Percentiles rank a stretch among this genome's conserved stretches.
Conservation (phyloP, 2,113 vertebrate species). For the Microcebus jonahi region DNA sequence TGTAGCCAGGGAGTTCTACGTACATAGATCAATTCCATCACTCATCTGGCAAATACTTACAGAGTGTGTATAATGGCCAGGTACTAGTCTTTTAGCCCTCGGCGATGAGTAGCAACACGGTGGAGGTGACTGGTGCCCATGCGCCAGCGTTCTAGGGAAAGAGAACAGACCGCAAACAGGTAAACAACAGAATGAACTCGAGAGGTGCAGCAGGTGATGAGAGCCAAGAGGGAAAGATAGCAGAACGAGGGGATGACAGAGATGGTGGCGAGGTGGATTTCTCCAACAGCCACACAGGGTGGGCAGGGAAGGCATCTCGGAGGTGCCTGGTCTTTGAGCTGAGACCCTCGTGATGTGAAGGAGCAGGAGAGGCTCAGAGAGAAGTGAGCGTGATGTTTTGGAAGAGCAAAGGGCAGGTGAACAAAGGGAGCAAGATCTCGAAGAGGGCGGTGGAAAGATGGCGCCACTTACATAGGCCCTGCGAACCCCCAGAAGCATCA, state of each 20-base stretch:
- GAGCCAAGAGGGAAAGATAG: accelerated
- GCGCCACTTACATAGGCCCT: background rate
- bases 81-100: too few species aligned
- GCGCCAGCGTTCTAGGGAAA: background rate
- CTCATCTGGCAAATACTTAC: background rate
- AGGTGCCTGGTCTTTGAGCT: background rate
- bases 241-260: background rate
- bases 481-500: too few species aligned
- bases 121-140: background rate
- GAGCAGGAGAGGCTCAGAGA: background rate
- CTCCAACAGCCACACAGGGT: background rate
- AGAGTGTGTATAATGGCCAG: background rate
- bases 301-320: background rate
- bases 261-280: accelerated
- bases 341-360: accelerated
- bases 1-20: background rate
- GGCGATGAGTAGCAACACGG: background rate
- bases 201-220: accelerated
- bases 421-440: too few species aligned
- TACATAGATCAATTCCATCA: accelerated
- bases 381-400: accelerated
- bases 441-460: accelerated
- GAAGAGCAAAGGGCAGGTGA: background rate
- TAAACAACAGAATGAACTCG: background rate
- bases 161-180: background rate